These are phyloP conservation scores for Gambusia holbrooki DNA, from an alignment of 2,113 vertebrate genomes.

Conservation along the genomic window DNA sequence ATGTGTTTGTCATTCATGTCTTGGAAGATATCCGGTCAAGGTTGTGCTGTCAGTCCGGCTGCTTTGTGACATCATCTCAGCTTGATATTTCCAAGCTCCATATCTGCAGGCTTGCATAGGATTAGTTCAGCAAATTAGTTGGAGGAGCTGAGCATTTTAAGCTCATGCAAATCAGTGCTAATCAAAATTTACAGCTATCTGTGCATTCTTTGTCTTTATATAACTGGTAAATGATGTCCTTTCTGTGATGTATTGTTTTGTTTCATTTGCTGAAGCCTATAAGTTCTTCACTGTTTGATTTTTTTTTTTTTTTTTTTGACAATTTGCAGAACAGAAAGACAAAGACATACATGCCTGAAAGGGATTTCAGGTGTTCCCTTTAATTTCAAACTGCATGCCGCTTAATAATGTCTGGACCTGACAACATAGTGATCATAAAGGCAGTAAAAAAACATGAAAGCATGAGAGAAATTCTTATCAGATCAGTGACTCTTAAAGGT, in stretches of 20 bases:
- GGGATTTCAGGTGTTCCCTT: slow-evolving; percentile 23
- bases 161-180: no score
- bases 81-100: no score
- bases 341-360: slow-evolving; percentile 1
- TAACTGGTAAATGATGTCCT: neutral
- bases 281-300: slow-evolving; percentile 30
- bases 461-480: neutral
- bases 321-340: slow-evolving; percentile 39
- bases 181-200: no score
- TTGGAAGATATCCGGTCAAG: no score
- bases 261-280: neutral
- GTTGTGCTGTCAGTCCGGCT: no score
- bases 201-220: neutral
- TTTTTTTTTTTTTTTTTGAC: neutral
- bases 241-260: no score
- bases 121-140: no score
- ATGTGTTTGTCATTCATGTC: no score
- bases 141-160: no score
- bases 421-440: neutral
- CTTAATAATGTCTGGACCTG: slow-evolving; percentile 20
- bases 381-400: slow-evolving; percentile 9
- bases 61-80: no score
- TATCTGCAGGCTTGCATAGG: no score
- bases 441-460: neutral
- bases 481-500: neutral